Evolutionary conservation across 2,888 invertebrate genomes (phyloP).

Genomic region (Gandaritis pyraliata): DNA sequence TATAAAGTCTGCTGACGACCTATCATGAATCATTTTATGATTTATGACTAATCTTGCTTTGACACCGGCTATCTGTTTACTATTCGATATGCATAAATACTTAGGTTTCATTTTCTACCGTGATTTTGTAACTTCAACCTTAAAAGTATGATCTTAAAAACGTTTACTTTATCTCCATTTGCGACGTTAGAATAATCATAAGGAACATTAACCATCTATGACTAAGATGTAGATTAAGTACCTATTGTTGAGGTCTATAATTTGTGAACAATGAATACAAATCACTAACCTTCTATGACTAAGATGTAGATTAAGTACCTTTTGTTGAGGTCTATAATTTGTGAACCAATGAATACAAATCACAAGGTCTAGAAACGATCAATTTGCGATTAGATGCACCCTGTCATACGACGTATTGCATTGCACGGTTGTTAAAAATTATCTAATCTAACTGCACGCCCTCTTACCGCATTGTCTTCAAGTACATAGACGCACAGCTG

Average conservation of each 20-base stretch:
- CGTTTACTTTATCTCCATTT: background rate
- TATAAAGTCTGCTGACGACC: background rate
- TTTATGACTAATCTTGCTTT: constrained; percentile 15
- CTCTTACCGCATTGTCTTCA: too few species aligned
- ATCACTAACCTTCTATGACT: background rate
- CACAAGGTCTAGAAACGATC: constrained; percentile 4
- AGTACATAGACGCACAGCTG: too few species aligned
- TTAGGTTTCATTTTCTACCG: background rate
- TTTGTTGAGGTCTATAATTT: constrained; percentile 13
- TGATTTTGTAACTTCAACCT: constrained; percentile 8
- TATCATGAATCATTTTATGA: constrained; percentile 11
- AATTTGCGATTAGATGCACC: constrained; percentile 8
- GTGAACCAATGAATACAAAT: constrained; percentile 2
- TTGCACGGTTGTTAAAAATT: too few species aligned
- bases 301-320: background rate
- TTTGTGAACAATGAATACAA: constrained; percentile 10
- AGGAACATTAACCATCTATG: too few species aligned
- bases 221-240: background rate
- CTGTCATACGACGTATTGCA: background rate
- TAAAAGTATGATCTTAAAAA: background rate
- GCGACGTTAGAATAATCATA: too few species aligned
- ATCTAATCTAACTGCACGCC: too few species aligned
- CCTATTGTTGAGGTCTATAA: constrained; percentile 7
- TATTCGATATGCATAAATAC: constrained; percentile 23
- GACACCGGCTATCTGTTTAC: constrained; percentile 13